phyloP scores from a whole-genome alignment of 2,113 vertebrate genomes.

The Takifugu bimaculatus region DNA sequence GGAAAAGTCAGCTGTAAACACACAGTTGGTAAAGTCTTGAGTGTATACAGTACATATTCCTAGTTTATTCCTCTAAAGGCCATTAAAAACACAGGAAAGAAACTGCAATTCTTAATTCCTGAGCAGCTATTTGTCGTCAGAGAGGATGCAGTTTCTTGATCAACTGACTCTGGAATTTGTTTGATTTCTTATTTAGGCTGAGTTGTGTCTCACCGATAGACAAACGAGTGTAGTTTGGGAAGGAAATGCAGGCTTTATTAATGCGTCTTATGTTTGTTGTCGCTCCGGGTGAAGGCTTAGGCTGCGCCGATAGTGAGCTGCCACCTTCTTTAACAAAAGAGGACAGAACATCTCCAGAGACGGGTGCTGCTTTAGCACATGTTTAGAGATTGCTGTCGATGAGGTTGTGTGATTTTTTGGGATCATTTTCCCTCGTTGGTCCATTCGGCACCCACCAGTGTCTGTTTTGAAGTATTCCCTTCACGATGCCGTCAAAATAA shows the following conservation, averaged over 20 bases:
- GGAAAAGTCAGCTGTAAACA: slow-evolving; percentile 50
- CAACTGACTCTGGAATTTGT: too few species aligned
- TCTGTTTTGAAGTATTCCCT: too few species aligned
- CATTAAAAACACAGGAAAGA: neutral
- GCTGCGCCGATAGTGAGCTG: neutral
- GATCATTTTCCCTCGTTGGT: too few species aligned
- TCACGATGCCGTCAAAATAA: too few species aligned
- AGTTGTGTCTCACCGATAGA: neutral
- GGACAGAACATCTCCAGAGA: neutral
- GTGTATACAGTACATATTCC: neutral
- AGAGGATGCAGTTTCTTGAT: too few species aligned
- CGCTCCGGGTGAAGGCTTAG: neutral
- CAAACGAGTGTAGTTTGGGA: neutral
- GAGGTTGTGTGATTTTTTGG: too few species aligned
- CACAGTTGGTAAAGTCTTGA: neutral
- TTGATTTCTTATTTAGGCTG: neutral
- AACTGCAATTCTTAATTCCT: neutral
- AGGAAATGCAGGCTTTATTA: neutral
- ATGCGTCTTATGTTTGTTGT: neutral
- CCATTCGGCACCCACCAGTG: too few species aligned
- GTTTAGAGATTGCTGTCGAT: too few species aligned
- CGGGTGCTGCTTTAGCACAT: too few species aligned
- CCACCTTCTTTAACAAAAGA: neutral
- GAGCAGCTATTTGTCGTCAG: too few species aligned
- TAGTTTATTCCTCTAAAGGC: neutral